phyloP scores from a whole-genome alignment of 2,888 invertebrate genomes.

The Sarcophaga carnaria region DNA sequence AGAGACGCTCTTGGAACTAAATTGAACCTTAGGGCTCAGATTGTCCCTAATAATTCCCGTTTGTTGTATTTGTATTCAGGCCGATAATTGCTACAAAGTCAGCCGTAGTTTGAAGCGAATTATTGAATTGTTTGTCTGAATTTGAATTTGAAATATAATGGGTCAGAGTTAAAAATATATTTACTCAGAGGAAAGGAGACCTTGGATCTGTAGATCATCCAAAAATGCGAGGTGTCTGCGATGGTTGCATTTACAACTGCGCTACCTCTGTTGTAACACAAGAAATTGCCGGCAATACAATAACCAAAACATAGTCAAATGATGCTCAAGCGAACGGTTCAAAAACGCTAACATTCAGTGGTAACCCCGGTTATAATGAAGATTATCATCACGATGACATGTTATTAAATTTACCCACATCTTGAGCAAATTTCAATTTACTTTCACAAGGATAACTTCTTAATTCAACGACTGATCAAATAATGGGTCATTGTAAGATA shows the following conservation, averaged over 20 bases:
- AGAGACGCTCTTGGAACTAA: too few species aligned
- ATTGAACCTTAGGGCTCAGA: too few species aligned
- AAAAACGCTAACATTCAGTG: slow-evolving; percentile 68
- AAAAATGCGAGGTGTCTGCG: too few species aligned
- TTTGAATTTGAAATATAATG: too few species aligned
- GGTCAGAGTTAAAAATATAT: too few species aligned
- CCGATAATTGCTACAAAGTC: too few species aligned
- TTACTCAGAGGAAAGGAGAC: too few species aligned
- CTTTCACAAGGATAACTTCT: slow-evolving; percentile 79
- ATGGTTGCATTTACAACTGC: slow-evolving; percentile 77
- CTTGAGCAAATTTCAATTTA: slow-evolving; percentile 79
- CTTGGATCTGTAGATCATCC: too few species aligned
- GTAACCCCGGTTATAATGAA: slow-evolving; percentile 6
- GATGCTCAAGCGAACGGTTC: slow-evolving; percentile 67
- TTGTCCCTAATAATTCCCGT: too few species aligned
- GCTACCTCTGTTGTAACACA: slow-evolving; percentile 74
- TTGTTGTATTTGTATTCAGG: too few species aligned
- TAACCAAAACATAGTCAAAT: slow-evolving; percentile 79
- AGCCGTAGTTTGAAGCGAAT: too few species aligned
- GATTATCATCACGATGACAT: slow-evolving; percentile 75
- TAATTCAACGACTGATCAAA: slow-evolving; percentile 75
- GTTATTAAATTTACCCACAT: slow-evolving; percentile 77
- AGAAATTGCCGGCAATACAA: slow-evolving; percentile 78
- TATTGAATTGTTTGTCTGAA: too few species aligned
- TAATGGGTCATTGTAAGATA: slow-evolving; percentile 79